A percentile compares a stretch with the other conserved stretches of the same genome.
Conservation (phyloP, 2,797 vertebrate genomes). For the Molossus molossus region DNA sequence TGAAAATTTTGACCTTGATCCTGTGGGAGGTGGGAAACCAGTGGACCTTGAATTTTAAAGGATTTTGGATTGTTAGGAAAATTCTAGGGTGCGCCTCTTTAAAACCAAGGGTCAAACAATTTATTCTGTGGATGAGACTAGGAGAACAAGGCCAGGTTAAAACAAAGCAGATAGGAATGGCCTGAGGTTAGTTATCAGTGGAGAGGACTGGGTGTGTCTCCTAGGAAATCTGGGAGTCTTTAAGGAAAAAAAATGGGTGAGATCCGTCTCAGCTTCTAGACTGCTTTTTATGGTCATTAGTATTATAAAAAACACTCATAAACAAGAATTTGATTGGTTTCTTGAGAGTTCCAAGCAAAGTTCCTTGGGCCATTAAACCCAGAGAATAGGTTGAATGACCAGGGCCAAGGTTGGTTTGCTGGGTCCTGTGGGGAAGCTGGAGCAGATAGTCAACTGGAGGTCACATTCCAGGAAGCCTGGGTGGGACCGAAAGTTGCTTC, state of each 20-base stretch:
- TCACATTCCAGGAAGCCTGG: neutral
- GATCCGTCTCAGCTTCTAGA: neutral
- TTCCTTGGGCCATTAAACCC: neutral
- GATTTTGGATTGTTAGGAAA: neutral
- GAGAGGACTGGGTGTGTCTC: neutral
- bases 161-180: neutral
- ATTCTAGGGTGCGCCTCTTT: neutral
- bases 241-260: neutral
- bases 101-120: neutral
- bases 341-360: neutral
- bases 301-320: neutral
- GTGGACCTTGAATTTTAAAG: neutral
- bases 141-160: neutral
- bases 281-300: neutral
- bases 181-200: neutral
- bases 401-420: neutral
- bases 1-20: neutral
- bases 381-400: neutral
- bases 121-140: neutral
- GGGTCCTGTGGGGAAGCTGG: too few species aligned
- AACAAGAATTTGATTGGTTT: constrained; percentile 21
- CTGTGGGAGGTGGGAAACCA: neutral
- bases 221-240: constrained; percentile 21
- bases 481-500: neutral
- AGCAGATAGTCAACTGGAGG: neutral